These are phyloP conservation scores for Diadophis punctatus DNA, from an alignment of 2,113 vertebrate genomes.

Conservation along the genomic window DNA sequence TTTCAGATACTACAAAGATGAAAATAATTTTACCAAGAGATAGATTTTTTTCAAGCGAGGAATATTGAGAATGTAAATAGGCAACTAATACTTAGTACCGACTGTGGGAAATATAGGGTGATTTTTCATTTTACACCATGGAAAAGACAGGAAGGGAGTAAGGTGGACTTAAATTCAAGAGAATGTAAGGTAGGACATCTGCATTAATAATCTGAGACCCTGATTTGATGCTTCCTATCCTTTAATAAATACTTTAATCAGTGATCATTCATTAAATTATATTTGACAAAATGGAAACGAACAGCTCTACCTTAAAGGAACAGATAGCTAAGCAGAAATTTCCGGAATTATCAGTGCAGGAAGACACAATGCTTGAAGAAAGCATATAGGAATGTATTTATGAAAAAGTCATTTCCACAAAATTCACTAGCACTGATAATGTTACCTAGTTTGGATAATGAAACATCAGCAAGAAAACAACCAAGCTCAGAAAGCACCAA, in stretches of 20 bases:
- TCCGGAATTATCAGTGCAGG: not conserved
- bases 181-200: not conserved
- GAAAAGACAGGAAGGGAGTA: not conserved
- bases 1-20: not conserved
- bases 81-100: not conserved
- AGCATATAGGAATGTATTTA: not conserved
- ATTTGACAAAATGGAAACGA: not conserved
- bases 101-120: not conserved
- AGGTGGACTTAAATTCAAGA: not conserved
- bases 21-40: not conserved
- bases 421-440: not conserved
- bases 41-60: not conserved
- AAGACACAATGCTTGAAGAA: not conserved
- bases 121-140: not conserved
- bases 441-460: not conserved
- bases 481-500: not conserved
- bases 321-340: not conserved
- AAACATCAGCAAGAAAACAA: not conserved
- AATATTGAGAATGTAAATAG: not conserved
- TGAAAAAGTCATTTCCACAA: not conserved
- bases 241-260: not conserved
- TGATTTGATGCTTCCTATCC: not conserved
- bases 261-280: not conserved
- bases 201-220: not conserved
- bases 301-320: not conserved